Percentiles rank a stretch among this genome's conserved stretches.
These are phyloP conservation scores for Margarornis squamiger DNA, from an alignment of 2,797 vertebrate genomes.

Conservation along the genomic window DNA sequence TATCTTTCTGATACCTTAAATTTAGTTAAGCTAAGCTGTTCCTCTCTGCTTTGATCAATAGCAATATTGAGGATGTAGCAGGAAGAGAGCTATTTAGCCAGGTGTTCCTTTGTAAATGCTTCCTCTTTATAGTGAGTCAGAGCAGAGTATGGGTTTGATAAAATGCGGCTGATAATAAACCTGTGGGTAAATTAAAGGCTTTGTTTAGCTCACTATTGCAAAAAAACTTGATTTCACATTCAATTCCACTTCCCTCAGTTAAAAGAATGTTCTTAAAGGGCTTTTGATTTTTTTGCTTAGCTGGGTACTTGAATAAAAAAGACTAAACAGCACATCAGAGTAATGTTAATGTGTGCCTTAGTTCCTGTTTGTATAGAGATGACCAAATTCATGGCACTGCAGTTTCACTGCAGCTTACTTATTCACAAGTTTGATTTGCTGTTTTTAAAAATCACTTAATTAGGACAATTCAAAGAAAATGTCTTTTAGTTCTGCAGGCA, in stretches of 20 bases:
- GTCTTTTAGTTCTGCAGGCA: neutral
- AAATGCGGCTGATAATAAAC: neutral
- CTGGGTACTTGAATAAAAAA: neutral
- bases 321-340: neutral
- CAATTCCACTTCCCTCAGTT: conserved; percentile 18
- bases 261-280: conserved; percentile 40
- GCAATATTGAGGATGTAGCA: neutral
- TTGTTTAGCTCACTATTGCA: neutral
- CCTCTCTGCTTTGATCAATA: neutral
- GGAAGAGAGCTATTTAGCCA: conserved; percentile 10
- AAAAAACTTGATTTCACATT: conserved; percentile 45
- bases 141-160: neutral
- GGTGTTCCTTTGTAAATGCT: conserved; percentile 23
- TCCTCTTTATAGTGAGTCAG: conserved; percentile 25
- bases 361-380: neutral
- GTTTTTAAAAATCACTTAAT: neutral
- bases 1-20: neutral
- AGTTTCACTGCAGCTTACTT: conserved; percentile 1
- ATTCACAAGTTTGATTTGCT: conserved; percentile 23
- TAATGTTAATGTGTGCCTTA: neutral
- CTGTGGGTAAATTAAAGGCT: conserved; percentile 33
- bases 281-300: conserved; percentile 18
- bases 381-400: conserved; percentile 39
- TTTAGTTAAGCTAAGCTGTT: neutral
- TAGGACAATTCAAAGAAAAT: conserved; percentile 43